Conservation (phyloP, 2,113 vertebrate genomes). For the Pseudorhombus dupliciocellatus region DNA sequence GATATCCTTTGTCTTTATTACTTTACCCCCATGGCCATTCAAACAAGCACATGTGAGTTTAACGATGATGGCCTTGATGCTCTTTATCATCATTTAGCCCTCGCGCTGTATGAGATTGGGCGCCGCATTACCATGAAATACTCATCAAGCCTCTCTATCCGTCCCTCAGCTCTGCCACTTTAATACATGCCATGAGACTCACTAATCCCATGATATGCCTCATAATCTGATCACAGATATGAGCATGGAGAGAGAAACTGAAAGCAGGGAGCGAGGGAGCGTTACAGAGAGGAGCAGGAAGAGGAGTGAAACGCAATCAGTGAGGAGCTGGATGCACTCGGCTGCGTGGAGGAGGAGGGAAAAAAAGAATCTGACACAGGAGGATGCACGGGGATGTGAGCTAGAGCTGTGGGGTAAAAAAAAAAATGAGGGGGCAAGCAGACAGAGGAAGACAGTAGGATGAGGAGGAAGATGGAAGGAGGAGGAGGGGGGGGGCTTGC, state of each 20-base stretch:
- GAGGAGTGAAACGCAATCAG: slow-evolving; percentile 36
- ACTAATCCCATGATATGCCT: slow-evolving; percentile 68
- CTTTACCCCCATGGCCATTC: slow-evolving; percentile 50
- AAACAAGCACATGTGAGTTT: slow-evolving; percentile 42
- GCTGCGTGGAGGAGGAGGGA: slow-evolving; percentile 10
- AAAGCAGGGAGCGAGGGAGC: neutral
- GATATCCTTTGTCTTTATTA: slow-evolving; percentile 36
- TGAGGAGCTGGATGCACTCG: slow-evolving; percentile 13
- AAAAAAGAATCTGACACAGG: neutral
- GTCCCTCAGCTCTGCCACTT: slow-evolving; percentile 39
- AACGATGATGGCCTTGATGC: slow-evolving; percentile 46
- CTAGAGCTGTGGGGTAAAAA: slow-evolving; percentile 11
- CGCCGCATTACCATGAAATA: slow-evolving; percentile 65
- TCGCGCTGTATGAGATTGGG: slow-evolving; percentile 32
- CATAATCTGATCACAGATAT: slow-evolving; percentile 75
- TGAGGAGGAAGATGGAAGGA: slow-evolving; percentile 11
- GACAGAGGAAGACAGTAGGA: slow-evolving; percentile 17
- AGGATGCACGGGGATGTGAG: slow-evolving; percentile 18
- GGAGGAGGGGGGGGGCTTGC: slow-evolving; percentile 25
- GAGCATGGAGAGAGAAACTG: slow-evolving; percentile 39
- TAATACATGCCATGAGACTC: slow-evolving; percentile 55
- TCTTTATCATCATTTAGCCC: slow-evolving; percentile 66
- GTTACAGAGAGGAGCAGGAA: slow-evolving; percentile 9
- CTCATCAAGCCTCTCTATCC: slow-evolving; percentile 51
- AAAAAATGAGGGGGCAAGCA: slow-evolving; percentile 20